These are phyloP conservation scores for Suncus etruscus DNA, from an alignment of 2,113 vertebrate species.

Conservation along the genomic window DNA sequence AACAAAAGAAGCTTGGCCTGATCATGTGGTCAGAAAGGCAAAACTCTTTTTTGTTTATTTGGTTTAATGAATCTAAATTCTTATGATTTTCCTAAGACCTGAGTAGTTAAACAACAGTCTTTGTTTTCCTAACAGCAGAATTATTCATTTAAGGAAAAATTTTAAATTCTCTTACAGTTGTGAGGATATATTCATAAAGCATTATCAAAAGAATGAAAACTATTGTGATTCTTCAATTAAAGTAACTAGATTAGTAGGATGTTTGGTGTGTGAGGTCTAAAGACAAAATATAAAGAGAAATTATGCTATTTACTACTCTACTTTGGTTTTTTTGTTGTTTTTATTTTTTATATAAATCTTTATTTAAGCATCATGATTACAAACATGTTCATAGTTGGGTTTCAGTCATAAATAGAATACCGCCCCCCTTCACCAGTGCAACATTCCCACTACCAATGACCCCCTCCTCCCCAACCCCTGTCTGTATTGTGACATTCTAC, in stretches of 20 bases:
- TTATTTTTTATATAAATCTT: too few relatives aligned
- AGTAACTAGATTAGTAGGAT: not conserved
- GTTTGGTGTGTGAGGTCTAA: not conserved
- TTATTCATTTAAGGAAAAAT: conserved; percentile 22
- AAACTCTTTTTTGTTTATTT: conserved; percentile 47
- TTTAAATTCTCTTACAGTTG: not conserved
- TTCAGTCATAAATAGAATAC: too few relatives aligned
- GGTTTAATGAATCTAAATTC: conserved; percentile 50
- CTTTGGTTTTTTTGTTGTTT: too few relatives aligned
- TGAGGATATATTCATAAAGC: not conserved
- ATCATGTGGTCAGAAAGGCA: conserved; percentile 38
- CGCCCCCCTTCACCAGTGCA: too few relatives aligned
- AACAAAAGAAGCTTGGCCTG: not conserved
- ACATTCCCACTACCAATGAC: too few relatives aligned
- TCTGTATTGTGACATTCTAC: too few relatives aligned
- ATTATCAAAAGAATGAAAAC: conserved; percentile 41
- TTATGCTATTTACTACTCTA: not conserved
- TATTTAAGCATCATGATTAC: too few relatives aligned
- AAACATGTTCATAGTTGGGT: too few relatives aligned
- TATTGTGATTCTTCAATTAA: not conserved
- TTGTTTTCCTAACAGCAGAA: not conserved
- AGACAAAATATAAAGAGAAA: conserved; percentile 24
- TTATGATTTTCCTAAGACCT: conserved; percentile 27
- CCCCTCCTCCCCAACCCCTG: too few relatives aligned
- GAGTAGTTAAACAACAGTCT: not conserved